Percentiles rank a stretch among this genome's conserved stretches.
phyloP scores from a whole-genome alignment of 2,888 invertebrate genomes.

The Melangyna quadrimaculata region DNA sequence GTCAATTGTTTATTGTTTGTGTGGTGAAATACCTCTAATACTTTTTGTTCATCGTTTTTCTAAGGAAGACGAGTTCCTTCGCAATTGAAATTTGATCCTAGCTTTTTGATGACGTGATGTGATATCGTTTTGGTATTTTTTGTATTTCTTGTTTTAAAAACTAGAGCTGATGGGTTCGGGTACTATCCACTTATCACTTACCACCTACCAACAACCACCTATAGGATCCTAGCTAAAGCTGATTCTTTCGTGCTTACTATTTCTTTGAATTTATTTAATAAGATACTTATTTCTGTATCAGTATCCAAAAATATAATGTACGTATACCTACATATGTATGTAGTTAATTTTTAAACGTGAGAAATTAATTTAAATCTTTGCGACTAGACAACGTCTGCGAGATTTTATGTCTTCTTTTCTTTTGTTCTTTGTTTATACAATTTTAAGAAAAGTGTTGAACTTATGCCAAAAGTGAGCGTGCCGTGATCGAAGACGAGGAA shows the following conservation, averaged over 20 bases:
- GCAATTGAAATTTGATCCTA: slow-evolving; percentile 68
- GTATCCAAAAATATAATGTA: not conserved
- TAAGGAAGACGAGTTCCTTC: slow-evolving; percentile 16
- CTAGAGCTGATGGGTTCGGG: not conserved
- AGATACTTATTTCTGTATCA: not conserved
- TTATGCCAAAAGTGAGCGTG: slow-evolving; percentile 67
- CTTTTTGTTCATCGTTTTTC: not conserved
- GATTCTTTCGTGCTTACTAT: too few species aligned
- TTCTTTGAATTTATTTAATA: too few species aligned
- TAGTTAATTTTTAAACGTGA: not conserved
- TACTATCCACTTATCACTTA: not conserved
- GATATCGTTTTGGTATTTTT: slow-evolving; percentile 31
- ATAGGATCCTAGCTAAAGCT: too few species aligned
- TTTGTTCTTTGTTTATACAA: slow-evolving; percentile 43
- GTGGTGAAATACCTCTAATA: not conserved
- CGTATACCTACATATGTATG: too few species aligned
- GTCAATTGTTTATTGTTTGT: too few species aligned
- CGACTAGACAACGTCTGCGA: slow-evolving; percentile 43
- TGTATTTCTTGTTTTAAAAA: not conserved
- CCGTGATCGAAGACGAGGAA: slow-evolving; percentile 46
- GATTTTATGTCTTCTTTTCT: slow-evolving; percentile 15
- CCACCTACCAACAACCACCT: too few species aligned
- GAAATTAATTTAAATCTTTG: slow-evolving; percentile 50
- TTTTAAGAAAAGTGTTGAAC: slow-evolving; percentile 47
- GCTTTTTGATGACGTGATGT: slow-evolving; percentile 32